Percentiles rank a stretch among this genome's conserved stretches.
Evolutionary conservation across 1,140 invertebrate genomes (phyloP).

Genomic region (Pachypeltis micranthus): DNA sequence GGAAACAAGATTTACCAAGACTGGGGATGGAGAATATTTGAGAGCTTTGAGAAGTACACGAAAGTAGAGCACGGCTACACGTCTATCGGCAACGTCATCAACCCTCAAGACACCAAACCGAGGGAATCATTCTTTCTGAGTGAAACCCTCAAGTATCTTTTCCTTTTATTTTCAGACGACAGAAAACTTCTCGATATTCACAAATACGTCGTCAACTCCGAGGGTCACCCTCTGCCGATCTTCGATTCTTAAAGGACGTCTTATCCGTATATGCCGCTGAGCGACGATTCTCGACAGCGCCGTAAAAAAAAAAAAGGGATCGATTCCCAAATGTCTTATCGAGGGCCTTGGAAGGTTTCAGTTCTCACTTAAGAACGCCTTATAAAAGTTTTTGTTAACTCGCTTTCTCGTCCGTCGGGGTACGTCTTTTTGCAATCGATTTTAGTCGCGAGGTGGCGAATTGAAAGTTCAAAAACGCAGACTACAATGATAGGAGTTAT

Average conservation of each 20-base stretch:
- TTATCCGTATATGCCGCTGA: too few relatives aligned
- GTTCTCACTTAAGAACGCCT: too few relatives aligned
- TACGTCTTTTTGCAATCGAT: too few relatives aligned
- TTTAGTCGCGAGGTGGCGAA: too few relatives aligned
- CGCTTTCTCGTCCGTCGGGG: too few relatives aligned
- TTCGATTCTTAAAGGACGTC: constrained; percentile 33
- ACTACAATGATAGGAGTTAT: too few relatives aligned
- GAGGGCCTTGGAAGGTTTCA: too few relatives aligned
- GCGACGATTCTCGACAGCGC: too few relatives aligned
- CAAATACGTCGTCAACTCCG: constrained; percentile 81
- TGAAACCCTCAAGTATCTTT: constrained; percentile 91
- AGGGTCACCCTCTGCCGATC: constrained; percentile 82
- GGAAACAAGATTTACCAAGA: constrained; percentile 84
- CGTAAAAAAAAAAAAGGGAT: too few relatives aligned
- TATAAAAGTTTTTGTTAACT: too few relatives aligned
- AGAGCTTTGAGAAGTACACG: constrained; percentile 83
- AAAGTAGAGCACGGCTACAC: constrained; percentile 79
- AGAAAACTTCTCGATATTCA: constrained; percentile 67
- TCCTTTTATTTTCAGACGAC: constrained; percentile 79
- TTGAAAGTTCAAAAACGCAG: too few relatives aligned
- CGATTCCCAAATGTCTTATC: too few relatives aligned
- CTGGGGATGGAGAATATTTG: constrained; percentile 90
- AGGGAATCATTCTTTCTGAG: constrained; percentile 86
- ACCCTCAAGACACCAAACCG: constrained; percentile 56
- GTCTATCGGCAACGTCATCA: constrained; percentile 78